A percentile compares a stretch with the other conserved stretches of the same genome.
Conservation (phyloP, 2,797 vertebrate genomes). For the Psittacula echo region DNA sequence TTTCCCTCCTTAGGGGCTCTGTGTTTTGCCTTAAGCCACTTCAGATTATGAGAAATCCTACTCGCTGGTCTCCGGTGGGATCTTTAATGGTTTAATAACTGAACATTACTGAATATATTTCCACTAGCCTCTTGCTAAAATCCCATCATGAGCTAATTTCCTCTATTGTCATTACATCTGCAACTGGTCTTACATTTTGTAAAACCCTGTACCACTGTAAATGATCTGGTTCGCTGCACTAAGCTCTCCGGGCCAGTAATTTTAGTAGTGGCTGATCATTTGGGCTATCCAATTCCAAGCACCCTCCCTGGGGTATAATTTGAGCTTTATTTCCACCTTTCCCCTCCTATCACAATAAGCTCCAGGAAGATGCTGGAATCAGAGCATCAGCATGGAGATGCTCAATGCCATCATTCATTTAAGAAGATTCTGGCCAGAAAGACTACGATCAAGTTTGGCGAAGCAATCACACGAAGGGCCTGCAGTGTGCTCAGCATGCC, state of each 20-base stretch:
- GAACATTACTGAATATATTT: slow-evolving; percentile 66
- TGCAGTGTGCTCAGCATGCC: fast-evolving
- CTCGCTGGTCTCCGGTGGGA: slow-evolving; percentile 45
- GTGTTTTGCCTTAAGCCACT: slow-evolving; percentile 33
- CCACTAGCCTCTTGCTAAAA: slow-evolving; percentile 57
- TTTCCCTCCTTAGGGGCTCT: slow-evolving; percentile 50
- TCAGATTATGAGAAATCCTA: slow-evolving; percentile 58
- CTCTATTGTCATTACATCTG: slow-evolving; percentile 69
- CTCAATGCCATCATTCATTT: neutral
- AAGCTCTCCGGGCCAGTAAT: neutral
- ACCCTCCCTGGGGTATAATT: neutral
- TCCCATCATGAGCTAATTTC: slow-evolving; percentile 69
- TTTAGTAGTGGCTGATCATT: neutral
- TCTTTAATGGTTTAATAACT: slow-evolving; percentile 65
- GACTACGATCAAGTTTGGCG: neutral
- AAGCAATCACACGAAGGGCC: neutral
- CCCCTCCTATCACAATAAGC: neutral
- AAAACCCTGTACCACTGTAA: neutral
- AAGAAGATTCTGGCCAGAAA: neutral
- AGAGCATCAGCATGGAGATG: neutral
- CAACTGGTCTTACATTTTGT: slow-evolving; percentile 55
- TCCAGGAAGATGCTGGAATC: neutral
- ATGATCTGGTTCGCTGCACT: neutral
- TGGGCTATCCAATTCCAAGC: neutral
- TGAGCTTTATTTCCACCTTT: neutral